A percentile compares a stretch with the other conserved stretches of the same genome.
These are phyloP conservation scores for Sebastes minor DNA, from an alignment of 2,797 vertebrate species.

Conservation along the genomic window DNA sequence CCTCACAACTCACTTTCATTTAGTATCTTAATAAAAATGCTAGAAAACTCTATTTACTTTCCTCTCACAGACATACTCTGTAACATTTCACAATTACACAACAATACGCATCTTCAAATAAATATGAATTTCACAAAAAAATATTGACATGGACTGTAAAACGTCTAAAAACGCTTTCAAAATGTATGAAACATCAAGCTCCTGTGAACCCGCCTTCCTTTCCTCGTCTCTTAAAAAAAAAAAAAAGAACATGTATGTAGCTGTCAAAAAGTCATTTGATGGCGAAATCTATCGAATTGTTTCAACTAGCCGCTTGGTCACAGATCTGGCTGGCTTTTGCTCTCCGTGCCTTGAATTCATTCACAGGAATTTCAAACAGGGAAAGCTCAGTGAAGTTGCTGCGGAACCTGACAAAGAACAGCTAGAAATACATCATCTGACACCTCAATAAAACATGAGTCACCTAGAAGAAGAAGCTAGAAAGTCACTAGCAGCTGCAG, in stretches of 20 bases:
- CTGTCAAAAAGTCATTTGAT: conserved; percentile 5
- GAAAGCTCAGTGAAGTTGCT: conserved; percentile 19
- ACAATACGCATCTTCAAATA: conserved; percentile 67
- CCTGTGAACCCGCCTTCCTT: background rate
- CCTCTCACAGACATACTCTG: conserved; percentile 45
- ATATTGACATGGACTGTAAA: conserved; percentile 14
- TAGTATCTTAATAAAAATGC: conserved; percentile 44
- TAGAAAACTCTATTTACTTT: conserved; percentile 49
- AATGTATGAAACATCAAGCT: conserved; percentile 2
- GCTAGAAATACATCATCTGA: conserved; percentile 30
- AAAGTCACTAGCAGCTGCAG: conserved; percentile 41
- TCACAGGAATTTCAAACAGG: conserved; percentile 20
- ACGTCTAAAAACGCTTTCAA: conserved; percentile 21
- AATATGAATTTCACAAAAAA: conserved; percentile 60
- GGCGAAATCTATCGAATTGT: background rate
- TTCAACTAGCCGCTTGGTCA: conserved; percentile 18
- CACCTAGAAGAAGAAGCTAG: conserved; percentile 22
- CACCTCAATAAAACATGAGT: conserved; percentile 51
- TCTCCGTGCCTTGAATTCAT: conserved; percentile 2
- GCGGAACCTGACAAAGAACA: conserved; percentile 27
- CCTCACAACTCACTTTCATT: conserved; percentile 30
- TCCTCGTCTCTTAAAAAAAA: background rate
- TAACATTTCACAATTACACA: conserved; percentile 57
- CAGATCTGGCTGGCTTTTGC: conserved; percentile 22
- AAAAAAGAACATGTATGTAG: background rate